phyloP scores from a whole-genome alignment of 2,888 invertebrate genomes.

The Oligia strigilis region DNA sequence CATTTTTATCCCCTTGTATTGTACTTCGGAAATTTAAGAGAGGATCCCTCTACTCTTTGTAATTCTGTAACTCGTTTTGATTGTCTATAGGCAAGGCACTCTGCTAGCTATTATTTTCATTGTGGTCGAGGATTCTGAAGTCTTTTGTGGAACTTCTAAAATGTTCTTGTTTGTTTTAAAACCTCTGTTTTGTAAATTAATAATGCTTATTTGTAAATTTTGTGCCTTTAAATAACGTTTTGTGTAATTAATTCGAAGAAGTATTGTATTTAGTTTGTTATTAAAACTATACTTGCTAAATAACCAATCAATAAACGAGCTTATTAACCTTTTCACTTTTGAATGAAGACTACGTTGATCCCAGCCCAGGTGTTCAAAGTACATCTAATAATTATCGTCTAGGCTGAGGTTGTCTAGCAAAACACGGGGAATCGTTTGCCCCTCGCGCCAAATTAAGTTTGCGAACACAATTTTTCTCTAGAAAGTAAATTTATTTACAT shows the following conservation, averaged over 20 bases:
- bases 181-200: constrained; percentile 60
- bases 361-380: constrained; percentile 7
- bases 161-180: constrained; percentile 68
- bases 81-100: constrained; percentile 76
- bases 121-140: constrained; percentile 73
- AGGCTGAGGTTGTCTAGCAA: constrained; percentile 64
- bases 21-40: constrained; percentile 83
- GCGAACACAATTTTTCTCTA: constrained; percentile 78
- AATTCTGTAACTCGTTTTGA: constrained; percentile 82
- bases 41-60: constrained; percentile 81
- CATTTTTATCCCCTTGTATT: constrained; percentile 88
- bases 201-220: constrained; percentile 42
- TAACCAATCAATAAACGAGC: neutral
- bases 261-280: neutral
- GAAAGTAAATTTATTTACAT: constrained; percentile 79
- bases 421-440: constrained; percentile 71
- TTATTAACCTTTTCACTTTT: neutral
- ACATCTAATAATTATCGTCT: constrained; percentile 63
- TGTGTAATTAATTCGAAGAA: constrained; percentile 22
- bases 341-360: neutral
- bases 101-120: constrained; percentile 64
- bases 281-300: constrained; percentile 3
- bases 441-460: constrained; percentile 80
- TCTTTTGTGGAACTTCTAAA: constrained; percentile 71
- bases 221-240: constrained; percentile 17